Evolutionary conservation across 2,888 invertebrate species (phyloP).

Genomic region (Craniophora ligustri): DNA sequence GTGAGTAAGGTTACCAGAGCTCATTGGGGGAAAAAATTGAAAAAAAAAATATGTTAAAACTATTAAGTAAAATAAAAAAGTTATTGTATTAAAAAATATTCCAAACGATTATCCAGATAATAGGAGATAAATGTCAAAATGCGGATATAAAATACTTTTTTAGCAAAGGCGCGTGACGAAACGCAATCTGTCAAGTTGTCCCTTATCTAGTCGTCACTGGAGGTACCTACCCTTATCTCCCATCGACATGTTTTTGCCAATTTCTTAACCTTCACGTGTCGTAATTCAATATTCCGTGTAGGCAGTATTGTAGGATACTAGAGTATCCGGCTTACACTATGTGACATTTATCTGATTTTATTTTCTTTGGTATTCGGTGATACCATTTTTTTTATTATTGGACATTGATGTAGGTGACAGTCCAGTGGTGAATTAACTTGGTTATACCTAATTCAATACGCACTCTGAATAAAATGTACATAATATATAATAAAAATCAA

Average conservation of each 20-base stretch:
- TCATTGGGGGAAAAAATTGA: no score
- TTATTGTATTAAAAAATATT: no score
- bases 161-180: no score
- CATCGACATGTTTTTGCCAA: conserved; percentile 4
- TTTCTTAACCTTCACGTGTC: not conserved
- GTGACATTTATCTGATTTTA: conserved; percentile 18
- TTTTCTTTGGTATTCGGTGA: conserved; percentile 18
- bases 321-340: no score
- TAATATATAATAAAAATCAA: no score
- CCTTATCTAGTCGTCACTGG: conserved; percentile 9
- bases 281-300: conserved; percentile 21
- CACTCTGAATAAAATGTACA: no score
- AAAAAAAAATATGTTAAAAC: no score
- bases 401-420: not conserved
- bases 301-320: conserved; percentile 1
- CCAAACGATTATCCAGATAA: no score
- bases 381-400: conserved; percentile 15
- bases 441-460: no score
- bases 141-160: not conserved
- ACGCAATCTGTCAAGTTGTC: conserved; percentile 25
- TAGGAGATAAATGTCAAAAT: no score
- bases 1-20: no score
- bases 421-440: not conserved
- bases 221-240: conserved; percentile 16
- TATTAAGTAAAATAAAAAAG: no score